phyloP scores from a whole-genome alignment of 2,888 invertebrate genomes.

The Aspidapion aeneum region DNA sequence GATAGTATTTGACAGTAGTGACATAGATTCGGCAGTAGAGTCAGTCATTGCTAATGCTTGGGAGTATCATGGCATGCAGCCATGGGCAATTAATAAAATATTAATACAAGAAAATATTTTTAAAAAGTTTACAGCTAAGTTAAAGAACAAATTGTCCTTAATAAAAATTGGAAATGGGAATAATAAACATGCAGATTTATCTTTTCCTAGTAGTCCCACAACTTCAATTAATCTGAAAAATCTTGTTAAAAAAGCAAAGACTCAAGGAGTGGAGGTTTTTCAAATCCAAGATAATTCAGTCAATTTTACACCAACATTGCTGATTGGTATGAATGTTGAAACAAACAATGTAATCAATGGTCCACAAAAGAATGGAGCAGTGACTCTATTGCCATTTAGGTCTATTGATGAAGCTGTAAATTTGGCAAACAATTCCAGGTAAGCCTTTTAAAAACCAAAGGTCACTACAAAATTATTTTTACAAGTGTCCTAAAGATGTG shows the following conservation, averaged over 20 bases:
- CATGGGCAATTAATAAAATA: constrained; percentile 51
- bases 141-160: constrained; percentile 41
- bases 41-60: constrained; percentile 51
- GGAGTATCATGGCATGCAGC: constrained; percentile 53
- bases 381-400: constrained; percentile 51
- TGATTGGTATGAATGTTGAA: constrained; percentile 37
- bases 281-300: constrained; percentile 24
- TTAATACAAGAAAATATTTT: constrained; percentile 55
- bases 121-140: constrained; percentile 46
- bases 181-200: constrained; percentile 50
- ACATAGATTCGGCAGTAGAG: constrained; percentile 55
- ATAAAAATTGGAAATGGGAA: constrained; percentile 42
- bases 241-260: constrained; percentile 31
- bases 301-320: constrained; percentile 38
- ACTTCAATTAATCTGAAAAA: constrained; percentile 32
- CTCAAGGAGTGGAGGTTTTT: constrained; percentile 37
- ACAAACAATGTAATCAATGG: constrained; percentile 31
- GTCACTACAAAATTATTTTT: too few species aligned
- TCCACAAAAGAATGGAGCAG: constrained; percentile 30
- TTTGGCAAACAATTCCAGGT: constrained; percentile 51
- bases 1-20: constrained; percentile 54
- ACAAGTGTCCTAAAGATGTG: too few species aligned
- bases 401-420: constrained; percentile 55
- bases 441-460: too few species aligned
- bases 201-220: constrained; percentile 41